These are phyloP conservation scores for Drosophila fulvimacula DNA, from an alignment of 2,888 invertebrate genomes.

Conservation along the genomic window DNA sequence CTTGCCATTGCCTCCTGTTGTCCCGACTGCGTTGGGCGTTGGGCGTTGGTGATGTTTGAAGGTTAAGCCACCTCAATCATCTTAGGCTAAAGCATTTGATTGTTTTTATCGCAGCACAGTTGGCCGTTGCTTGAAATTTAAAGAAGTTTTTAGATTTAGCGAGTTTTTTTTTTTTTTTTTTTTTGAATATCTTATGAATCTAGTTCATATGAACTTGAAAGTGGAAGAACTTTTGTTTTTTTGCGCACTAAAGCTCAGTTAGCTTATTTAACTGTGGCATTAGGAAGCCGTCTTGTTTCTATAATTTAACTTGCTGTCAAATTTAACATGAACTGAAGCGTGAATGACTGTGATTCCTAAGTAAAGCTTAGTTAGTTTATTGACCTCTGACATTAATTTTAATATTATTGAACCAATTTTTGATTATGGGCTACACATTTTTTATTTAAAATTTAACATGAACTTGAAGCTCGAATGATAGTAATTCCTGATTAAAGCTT, in stretches of 20 bases:
- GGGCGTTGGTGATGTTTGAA: constrained; percentile 6
- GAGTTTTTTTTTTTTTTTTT: background rate
- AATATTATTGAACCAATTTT: no score
- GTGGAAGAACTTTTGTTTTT: no score
- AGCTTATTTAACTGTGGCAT: background rate
- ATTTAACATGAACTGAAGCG: no score
- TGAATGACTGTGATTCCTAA: no score
- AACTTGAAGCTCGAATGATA: no score
- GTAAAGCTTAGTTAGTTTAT: no score
- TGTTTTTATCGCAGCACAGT: constrained; percentile 8
- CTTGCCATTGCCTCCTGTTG: constrained; percentile 9
- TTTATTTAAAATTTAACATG: no score
- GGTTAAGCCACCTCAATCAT: constrained; percentile 30
- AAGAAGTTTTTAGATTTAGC: background rate
- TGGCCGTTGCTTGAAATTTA: background rate
- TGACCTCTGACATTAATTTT: no score
- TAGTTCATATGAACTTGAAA: background rate
- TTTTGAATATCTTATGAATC: background rate
- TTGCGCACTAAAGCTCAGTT: background rate
- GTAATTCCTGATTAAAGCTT: no score
- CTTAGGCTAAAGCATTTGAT: constrained; percentile 21
- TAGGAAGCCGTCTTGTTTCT: background rate
- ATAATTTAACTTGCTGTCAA: no score
- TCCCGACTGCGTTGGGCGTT: constrained; percentile 3
- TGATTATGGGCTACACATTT: no score